Evolutionary conservation across 2,888 invertebrate species (phyloP).

Genomic region (Acheta domesticus): DNA sequence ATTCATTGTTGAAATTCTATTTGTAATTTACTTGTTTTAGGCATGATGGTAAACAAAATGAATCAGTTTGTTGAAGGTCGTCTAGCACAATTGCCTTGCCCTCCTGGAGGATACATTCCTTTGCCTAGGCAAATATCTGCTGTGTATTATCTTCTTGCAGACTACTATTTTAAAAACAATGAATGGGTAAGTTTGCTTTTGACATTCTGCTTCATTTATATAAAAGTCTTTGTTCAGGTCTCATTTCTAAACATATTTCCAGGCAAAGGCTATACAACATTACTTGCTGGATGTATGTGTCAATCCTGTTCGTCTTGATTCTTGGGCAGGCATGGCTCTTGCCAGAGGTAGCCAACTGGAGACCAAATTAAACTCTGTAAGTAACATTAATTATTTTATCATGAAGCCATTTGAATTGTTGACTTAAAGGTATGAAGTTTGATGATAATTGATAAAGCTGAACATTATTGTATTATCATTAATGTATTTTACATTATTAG

Average conservation of each 20-base stretch:
- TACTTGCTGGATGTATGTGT: constrained; percentile 80
- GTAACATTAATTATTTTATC: constrained; percentile 44
- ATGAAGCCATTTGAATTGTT: constrained; percentile 28
- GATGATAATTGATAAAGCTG: neutral
- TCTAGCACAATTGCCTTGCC: constrained; percentile 53
- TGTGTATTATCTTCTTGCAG: constrained; percentile 86
- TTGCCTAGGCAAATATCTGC: constrained; percentile 63
- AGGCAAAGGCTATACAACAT: constrained; percentile 69
- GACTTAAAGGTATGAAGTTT: constrained; percentile 25
- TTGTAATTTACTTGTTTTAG: constrained; percentile 29
- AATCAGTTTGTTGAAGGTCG: constrained; percentile 65
- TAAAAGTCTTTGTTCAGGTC: too few relatives aligned
- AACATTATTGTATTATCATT: too few relatives aligned
- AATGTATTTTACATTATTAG: too few relatives aligned
- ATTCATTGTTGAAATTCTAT: too few relatives aligned
- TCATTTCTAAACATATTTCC: neutral
- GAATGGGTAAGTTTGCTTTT: constrained; percentile 52
- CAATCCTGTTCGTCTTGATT: constrained; percentile 76
- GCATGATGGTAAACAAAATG: constrained; percentile 58
- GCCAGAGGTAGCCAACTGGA: constrained; percentile 75
- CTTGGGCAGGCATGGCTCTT: constrained; percentile 89
- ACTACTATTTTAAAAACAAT: constrained; percentile 86
- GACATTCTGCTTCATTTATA: neutral
- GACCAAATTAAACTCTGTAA: constrained; percentile 70
- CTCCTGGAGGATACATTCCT: constrained; percentile 20